These are phyloP conservation scores for Arnoldichthys spilopterus DNA, from an alignment of 2,797 vertebrate species.

Conservation along the genomic window DNA sequence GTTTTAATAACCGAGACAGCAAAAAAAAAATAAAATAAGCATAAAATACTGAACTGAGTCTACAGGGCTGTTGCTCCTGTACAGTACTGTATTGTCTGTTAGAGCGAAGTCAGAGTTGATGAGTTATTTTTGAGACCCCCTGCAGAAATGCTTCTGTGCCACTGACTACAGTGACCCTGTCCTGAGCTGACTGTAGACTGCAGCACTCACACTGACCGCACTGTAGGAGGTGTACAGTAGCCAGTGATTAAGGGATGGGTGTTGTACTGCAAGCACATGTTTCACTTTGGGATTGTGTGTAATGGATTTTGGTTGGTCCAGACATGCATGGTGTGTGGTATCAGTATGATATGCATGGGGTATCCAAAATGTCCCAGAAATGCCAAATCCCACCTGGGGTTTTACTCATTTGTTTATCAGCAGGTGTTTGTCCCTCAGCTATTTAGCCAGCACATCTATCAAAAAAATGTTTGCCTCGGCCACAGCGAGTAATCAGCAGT, in stretches of 20 bases:
- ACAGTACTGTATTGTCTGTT: too few relatives aligned
- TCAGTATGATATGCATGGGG: not conserved
- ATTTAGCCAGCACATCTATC: not conserved
- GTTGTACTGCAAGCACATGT: not conserved
- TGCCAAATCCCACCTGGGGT: not conserved
- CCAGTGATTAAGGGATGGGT: not conserved
- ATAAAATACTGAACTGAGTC: too few relatives aligned
- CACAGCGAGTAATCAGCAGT: not conserved
- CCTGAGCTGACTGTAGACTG: not conserved
- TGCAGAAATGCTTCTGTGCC: not conserved
- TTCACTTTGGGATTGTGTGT: not conserved
- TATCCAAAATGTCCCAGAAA: not conserved
- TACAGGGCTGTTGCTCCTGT: too few relatives aligned
- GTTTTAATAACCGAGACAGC: too few relatives aligned
- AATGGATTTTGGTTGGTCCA: not conserved
- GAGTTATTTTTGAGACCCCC: not conserved
- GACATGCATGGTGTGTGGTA: not conserved
- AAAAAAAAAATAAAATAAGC: too few relatives aligned
- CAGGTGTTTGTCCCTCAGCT: not conserved
- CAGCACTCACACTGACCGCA: not conserved
- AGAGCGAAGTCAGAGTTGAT: too few relatives aligned
- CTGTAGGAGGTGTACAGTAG: not conserved
- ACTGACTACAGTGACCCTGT: not conserved
- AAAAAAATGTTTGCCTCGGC: slow-evolving; percentile 4
- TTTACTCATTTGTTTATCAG: not conserved